Conservation (phyloP, 2,888 invertebrate genomes). For the Hyposoter didymator region DNA sequence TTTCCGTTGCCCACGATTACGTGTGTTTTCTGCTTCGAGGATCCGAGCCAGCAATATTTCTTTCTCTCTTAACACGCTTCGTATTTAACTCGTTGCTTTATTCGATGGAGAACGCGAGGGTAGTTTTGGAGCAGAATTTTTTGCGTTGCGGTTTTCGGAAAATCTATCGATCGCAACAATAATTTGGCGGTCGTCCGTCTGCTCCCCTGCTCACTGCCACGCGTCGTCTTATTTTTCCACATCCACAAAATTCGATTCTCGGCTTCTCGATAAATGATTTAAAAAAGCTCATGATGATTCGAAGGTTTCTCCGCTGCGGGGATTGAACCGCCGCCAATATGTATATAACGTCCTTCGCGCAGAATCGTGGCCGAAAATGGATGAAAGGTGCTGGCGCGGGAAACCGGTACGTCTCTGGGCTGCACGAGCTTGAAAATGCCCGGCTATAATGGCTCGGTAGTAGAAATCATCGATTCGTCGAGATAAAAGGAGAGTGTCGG, state of each 20-base stretch:
- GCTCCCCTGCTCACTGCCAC: too few species aligned
- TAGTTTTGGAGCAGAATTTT: background rate
- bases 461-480: constrained; percentile 37
- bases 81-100: background rate
- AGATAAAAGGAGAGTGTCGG: constrained; percentile 27
- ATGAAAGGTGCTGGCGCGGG: constrained; percentile 20
- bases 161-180: too few species aligned
- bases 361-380: constrained; percentile 4
- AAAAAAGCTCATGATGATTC: background rate
- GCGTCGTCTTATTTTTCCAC: too few species aligned
- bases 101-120: background rate
- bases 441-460: constrained; percentile 24
- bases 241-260: too few species aligned
- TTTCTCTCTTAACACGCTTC: background rate
- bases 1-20: constrained; percentile 46
- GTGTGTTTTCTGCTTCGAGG: constrained; percentile 32
- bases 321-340: background rate
- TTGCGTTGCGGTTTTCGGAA: background rate
- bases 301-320: background rate
- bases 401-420: background rate
- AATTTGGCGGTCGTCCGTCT: too few species aligned
- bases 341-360: background rate
- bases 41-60: constrained; percentile 3
- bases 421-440: background rate
- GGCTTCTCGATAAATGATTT: too few species aligned